A percentile compares a stretch with the other conserved stretches of the same genome.
These are phyloP conservation scores for Magallana angulata DNA, from an alignment of 1,140 invertebrate genomes.

Conservation along the genomic window DNA sequence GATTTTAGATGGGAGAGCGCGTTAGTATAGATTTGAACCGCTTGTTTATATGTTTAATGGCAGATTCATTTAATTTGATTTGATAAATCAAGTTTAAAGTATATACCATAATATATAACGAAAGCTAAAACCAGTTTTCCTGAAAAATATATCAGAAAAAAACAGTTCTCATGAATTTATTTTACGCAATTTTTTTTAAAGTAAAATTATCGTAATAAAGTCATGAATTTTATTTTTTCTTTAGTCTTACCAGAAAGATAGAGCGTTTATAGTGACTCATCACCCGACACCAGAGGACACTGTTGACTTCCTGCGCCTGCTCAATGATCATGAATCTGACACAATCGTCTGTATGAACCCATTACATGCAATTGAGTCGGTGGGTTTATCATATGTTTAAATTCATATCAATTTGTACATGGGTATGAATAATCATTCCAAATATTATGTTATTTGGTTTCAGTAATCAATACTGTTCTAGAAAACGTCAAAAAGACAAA, in stretches of 20 bases:
- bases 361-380: background rate
- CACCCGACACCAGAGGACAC: background rate
- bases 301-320: slow-evolving; percentile 10
- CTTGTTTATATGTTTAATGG: no score
- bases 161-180: background rate
- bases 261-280: background rate
- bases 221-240: background rate
- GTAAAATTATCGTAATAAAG: background rate
- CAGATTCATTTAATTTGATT: no score
- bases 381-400: background rate
- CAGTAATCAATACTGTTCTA: no score
- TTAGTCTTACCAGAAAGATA: background rate
- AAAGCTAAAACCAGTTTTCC: background rate
- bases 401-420: no score
- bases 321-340: background rate
- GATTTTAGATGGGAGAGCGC: no score
- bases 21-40: background rate
- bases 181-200: no score
- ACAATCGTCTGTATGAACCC: background rate
- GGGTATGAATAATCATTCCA: no score
- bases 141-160: background rate
- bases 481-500: no score
- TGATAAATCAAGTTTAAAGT: no score
- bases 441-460: no score
- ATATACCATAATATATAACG: no score